Conservation (phyloP, 2,113 vertebrate species). For the Circaetus gallicus region DNA sequence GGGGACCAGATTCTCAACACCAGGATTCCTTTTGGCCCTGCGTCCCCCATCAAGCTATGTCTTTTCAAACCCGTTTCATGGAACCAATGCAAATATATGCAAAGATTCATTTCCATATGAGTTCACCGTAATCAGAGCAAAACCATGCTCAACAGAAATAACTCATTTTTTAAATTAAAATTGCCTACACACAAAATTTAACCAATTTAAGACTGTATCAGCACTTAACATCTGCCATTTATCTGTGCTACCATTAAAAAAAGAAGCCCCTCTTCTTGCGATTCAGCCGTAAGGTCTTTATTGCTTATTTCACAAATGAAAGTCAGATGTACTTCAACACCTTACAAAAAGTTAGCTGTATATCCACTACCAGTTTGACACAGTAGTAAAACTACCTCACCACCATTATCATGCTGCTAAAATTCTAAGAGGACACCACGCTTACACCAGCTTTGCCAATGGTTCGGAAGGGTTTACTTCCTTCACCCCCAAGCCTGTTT, state of each 20-base stretch:
- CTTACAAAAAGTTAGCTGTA: background rate
- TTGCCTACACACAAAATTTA: rapidly evolving
- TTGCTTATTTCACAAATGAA: background rate
- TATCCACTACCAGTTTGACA: too few species aligned
- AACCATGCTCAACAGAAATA: background rate
- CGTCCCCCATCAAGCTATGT: background rate
- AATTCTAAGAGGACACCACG: rapidly evolving
- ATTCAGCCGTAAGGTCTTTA: background rate
- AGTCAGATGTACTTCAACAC: background rate
- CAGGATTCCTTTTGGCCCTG: background rate
- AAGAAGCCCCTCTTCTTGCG: background rate
- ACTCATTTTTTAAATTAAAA: background rate
- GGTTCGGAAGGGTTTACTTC: background rate
- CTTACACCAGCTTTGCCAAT: background rate
- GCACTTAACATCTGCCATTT: background rate
- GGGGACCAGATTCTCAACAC: background rate
- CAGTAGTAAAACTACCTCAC: rapidly evolving
- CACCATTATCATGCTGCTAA: rapidly evolving
- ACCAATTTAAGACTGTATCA: background rate
- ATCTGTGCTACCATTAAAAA: background rate
- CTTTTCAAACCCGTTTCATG: rapidly evolving
- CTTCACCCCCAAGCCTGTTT: rapidly evolving
- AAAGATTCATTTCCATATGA: background rate
- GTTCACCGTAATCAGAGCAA: background rate
- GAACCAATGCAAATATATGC: background rate